These are phyloP conservation scores for Rhabdomys dilectus DNA, from an alignment of 2,113 vertebrate genomes.

Conservation along the genomic window DNA sequence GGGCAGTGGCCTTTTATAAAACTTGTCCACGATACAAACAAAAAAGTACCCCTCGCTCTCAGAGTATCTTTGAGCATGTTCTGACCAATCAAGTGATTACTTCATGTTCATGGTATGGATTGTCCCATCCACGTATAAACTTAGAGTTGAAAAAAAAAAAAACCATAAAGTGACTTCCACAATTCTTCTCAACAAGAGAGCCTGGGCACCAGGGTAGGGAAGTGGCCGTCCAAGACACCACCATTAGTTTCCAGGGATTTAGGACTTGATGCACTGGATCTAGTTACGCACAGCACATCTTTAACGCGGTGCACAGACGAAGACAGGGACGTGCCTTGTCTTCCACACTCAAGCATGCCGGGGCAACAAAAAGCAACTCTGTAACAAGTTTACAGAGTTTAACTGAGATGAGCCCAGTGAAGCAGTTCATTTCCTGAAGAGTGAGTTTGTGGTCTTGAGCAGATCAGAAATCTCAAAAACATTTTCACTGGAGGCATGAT, in stretches of 20 bases:
- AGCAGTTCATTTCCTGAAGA: not conserved
- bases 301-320: not conserved
- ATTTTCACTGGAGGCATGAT: not conserved
- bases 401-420: not conserved
- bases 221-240: not conserved
- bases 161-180: not conserved
- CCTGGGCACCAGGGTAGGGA: not conserved
- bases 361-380: not conserved
- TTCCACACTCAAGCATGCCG: not conserved
- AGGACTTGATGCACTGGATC: not conserved
- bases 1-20: not conserved
- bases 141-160: not conserved
- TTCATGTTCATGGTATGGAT: not conserved
- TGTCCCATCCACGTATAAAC: not conserved
- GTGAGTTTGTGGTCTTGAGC: not conserved
- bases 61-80: slow-evolving; percentile 2
- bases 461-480: not conserved
- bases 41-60: not conserved
- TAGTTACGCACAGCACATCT: not conserved
- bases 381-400: not conserved
- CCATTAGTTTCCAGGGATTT: not conserved
- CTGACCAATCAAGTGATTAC: not conserved
- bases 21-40: not conserved
- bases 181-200: not conserved
- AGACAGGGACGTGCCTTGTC: not conserved